phyloP scores from a whole-genome alignment of 2,797 vertebrate species.

The Parauchenoglanis punctatus region DNA sequence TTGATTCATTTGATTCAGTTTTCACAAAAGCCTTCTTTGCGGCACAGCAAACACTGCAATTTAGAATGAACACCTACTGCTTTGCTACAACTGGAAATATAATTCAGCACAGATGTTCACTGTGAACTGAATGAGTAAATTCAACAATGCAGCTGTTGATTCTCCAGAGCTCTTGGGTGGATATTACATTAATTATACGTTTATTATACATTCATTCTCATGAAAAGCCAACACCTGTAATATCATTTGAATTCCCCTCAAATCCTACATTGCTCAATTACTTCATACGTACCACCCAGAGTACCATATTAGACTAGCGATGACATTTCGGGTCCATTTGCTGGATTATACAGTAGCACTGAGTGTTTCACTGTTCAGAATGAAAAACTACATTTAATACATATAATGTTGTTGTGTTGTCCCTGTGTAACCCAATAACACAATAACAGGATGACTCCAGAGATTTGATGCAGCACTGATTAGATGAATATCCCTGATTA shows the following conservation, averaged over 20 bases:
- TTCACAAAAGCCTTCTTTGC: background rate
- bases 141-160: background rate
- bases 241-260: background rate
- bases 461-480: constrained; percentile 2
- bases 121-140: background rate
- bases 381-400: background rate
- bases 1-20: no score
- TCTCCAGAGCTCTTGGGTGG: background rate
- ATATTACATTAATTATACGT: background rate
- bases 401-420: background rate
- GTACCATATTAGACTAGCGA: background rate
- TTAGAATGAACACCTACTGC: background rate
- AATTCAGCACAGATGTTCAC: background rate
- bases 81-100: background rate
- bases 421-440: background rate
- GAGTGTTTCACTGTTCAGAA: background rate
- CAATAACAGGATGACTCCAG: background rate
- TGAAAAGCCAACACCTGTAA: background rate
- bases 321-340: background rate
- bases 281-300: background rate
- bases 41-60: no score
- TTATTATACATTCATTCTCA: background rate
- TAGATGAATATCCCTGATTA: constrained; percentile 15
- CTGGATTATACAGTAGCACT: background rate
- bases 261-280: background rate